phyloP scores from a whole-genome alignment of 2,113 vertebrate genomes.

The Psittacus erithacus region DNA sequence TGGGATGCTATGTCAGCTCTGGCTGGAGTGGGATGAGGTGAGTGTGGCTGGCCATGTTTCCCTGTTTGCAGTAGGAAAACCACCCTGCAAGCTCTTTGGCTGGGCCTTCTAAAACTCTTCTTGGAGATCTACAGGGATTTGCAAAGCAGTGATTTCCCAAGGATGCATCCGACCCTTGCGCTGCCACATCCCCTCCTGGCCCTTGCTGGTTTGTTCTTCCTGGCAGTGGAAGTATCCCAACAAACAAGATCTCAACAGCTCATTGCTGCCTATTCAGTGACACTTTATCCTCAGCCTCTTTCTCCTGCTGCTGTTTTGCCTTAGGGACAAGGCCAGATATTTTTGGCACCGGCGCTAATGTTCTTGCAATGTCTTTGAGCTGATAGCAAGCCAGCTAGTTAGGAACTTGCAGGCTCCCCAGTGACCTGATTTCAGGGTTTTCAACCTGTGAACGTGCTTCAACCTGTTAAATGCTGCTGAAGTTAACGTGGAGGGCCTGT shows the following conservation, averaged over 20 bases:
- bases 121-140: background rate
- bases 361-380: constrained; percentile 44
- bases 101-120: background rate
- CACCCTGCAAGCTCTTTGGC: background rate
- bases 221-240: background rate
- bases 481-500: background rate
- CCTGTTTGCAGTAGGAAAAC: background rate
- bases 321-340: constrained; percentile 27
- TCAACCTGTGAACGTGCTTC: constrained; percentile 31
- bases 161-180: background rate
- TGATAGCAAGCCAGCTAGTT: constrained; percentile 11
- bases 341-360: constrained; percentile 6
- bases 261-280: background rate
- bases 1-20: background rate
- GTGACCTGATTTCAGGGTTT: constrained; percentile 31
- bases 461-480: background rate
- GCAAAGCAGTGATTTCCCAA: background rate
- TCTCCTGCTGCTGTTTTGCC: background rate
- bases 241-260: background rate
- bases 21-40: background rate
- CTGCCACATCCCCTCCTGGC: background rate
- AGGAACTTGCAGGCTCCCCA: background rate
- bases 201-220: background rate
- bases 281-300: background rate
- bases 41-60: background rate